Percentiles rank a stretch among this genome's conserved stretches.
phyloP scores from a whole-genome alignment of 2,888 invertebrate species.

The Apamea epomidion region DNA sequence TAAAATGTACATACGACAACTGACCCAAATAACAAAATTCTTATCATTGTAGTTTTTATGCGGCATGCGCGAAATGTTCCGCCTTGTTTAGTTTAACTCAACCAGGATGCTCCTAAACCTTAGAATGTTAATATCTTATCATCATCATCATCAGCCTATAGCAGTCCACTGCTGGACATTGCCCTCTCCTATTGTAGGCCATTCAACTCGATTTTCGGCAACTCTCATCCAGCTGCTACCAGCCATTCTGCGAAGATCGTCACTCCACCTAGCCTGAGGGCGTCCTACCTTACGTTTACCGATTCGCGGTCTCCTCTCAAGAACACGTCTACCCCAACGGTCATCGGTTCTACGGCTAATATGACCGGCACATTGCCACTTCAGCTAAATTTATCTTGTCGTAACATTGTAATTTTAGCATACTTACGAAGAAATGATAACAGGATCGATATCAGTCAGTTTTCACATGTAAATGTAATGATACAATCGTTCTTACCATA shows the following conservation, averaged over 20 bases:
- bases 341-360: too few species aligned
- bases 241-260: too few species aligned
- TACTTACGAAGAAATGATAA: slow-evolving; percentile 12
- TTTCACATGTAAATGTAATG: slow-evolving; percentile 8
- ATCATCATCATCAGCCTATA: too few species aligned
- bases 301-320: too few species aligned
- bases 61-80: neutral
- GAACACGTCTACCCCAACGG: too few species aligned
- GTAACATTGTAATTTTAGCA: slow-evolving; percentile 1
- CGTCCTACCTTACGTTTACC: too few species aligned
- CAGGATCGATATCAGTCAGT: slow-evolving; percentile 6
- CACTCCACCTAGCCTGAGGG: too few species aligned
- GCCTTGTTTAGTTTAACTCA: neutral
- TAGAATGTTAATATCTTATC: neutral
- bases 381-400: neutral
- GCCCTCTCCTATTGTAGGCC: too few species aligned
- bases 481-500: slow-evolving; percentile 23
- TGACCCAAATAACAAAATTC: slow-evolving; percentile 42
- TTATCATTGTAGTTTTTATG: slow-evolving; percentile 43
- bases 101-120: neutral
- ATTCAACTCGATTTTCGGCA: too few species aligned
- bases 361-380: too few species aligned
- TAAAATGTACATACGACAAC: slow-evolving; percentile 10
- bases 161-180: too few species aligned
- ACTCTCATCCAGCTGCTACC: too few species aligned